Evolutionary conservation across 2,888 invertebrate species (phyloP).

Genomic region (Meteorus colon): DNA sequence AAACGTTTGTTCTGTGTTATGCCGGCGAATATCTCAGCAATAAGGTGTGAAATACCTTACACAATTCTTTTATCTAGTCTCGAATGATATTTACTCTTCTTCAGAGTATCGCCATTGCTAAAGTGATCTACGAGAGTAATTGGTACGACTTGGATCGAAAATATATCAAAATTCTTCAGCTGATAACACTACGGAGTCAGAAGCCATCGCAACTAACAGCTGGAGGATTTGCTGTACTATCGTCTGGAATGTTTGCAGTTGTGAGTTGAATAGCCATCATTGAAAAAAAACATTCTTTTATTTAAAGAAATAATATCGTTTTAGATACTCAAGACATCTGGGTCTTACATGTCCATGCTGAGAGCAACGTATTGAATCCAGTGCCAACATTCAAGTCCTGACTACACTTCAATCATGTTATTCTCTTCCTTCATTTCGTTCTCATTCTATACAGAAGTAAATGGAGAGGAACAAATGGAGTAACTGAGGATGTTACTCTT

Average conservation of each 20-base stretch:
- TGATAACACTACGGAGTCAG: conserved; percentile 37
- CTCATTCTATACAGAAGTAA: too few relatives aligned
- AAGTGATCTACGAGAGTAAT: conserved; percentile 48
- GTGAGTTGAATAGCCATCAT: conserved; percentile 31
- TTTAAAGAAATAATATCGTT: conserved; percentile 18
- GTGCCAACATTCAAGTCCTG: too few relatives aligned
- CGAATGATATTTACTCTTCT: neutral
- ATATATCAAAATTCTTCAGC: conserved; percentile 35
- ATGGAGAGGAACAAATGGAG: too few relatives aligned
- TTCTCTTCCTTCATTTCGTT: too few relatives aligned
- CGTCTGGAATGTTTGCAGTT: conserved; percentile 30
- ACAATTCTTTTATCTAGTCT: neutral
- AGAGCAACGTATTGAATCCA: conserved; percentile 19
- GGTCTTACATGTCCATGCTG: conserved; percentile 49
- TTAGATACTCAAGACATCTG: conserved; percentile 49
- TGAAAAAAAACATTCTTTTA: neutral
- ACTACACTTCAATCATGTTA: too few relatives aligned
- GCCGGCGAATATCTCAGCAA: conserved; percentile 54
- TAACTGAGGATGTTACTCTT: too few relatives aligned
- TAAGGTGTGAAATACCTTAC: conserved; percentile 48
- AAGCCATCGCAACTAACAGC: conserved; percentile 39
- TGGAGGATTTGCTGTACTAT: conserved; percentile 38
- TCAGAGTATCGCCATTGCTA: conserved; percentile 49
- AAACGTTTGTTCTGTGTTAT: conserved; percentile 53
- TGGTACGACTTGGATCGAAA: conserved; percentile 52